Conservation (phyloP, 2,888 invertebrate species). For the Cantharis flavilabris region DNA sequence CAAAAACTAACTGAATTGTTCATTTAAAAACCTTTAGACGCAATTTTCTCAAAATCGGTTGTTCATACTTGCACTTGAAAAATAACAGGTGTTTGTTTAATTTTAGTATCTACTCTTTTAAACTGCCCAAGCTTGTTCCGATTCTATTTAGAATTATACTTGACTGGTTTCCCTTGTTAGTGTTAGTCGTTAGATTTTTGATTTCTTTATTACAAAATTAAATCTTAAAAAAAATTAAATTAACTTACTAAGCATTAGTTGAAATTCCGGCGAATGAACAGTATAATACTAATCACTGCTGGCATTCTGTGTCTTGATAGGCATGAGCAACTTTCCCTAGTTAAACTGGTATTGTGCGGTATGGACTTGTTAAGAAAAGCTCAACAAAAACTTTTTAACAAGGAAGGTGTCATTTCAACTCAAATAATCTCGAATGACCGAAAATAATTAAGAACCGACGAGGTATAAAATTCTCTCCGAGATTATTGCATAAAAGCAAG, state of each 20-base stretch:
- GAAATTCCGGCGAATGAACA: neutral
- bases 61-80: too few relatives aligned
- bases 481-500: neutral
- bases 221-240: too few relatives aligned
- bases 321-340: neutral
- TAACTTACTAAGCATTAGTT: neutral
- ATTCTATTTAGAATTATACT: too few relatives aligned
- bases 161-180: too few relatives aligned
- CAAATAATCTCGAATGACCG: neutral
- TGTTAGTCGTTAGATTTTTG: too few relatives aligned
- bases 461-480: neutral
- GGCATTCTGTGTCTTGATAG: neutral
- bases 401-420: neutral
- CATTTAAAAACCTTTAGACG: too few relatives aligned
- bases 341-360: neutral
- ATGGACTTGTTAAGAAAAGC: neutral
- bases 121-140: too few relatives aligned
- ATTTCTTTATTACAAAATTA: too few relatives aligned
- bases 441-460: neutral
- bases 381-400: neutral
- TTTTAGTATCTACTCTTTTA: too few relatives aligned
- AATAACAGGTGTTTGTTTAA: too few relatives aligned
- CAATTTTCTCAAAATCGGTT: too few relatives aligned
- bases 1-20: too few relatives aligned
- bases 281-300: neutral